These are phyloP conservation scores for Panthera leo DNA, from an alignment of 2,113 vertebrate genomes.

Conservation along the genomic window DNA sequence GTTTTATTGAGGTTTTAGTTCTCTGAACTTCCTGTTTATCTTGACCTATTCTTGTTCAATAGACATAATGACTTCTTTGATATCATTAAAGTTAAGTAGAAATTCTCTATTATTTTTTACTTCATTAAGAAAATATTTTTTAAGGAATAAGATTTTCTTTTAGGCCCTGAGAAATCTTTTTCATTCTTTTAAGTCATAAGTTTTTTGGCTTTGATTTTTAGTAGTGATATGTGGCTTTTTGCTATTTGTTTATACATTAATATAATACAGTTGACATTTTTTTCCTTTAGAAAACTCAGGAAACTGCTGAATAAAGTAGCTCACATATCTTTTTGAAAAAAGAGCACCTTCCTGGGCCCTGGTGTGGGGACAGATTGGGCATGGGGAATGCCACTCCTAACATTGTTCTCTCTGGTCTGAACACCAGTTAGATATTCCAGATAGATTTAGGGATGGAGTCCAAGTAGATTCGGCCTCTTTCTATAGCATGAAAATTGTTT, in stretches of 20 bases:
- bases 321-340: background rate
- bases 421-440: background rate
- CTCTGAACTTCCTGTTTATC: background rate
- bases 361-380: background rate
- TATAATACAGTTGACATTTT: background rate
- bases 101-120: background rate
- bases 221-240: background rate
- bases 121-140: constrained; percentile 2
- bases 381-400: background rate
- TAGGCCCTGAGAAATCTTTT: background rate
- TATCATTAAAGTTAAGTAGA: background rate
- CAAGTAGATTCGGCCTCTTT: background rate
- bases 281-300: background rate
- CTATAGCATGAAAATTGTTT: background rate
- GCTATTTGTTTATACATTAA: background rate
- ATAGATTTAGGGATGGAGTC: background rate
- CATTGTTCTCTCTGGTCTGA: background rate
- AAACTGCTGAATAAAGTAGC: background rate
- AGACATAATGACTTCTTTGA: background rate
- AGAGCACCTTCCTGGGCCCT: background rate
- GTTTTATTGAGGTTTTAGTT: background rate
- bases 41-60: background rate
- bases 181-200: background rate
- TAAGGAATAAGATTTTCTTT: background rate
- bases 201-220: background rate